phyloP scores from a whole-genome alignment of 2,797 vertebrate genomes.

The Pangasius macronema region DNA sequence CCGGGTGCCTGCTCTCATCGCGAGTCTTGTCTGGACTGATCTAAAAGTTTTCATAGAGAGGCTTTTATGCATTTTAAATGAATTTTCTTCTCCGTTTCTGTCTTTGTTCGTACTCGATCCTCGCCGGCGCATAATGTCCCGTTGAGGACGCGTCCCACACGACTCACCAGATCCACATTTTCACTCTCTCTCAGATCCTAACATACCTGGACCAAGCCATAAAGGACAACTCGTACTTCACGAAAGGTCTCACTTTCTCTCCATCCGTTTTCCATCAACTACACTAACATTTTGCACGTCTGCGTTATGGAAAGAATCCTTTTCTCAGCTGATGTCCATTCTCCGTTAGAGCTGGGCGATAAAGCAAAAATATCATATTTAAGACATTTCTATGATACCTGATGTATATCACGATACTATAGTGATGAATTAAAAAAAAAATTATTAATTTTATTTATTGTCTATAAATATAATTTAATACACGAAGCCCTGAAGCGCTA shows the following conservation, averaged over 20 bases:
- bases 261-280: background rate
- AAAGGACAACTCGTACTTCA: background rate
- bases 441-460: background rate
- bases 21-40: constrained; percentile 12
- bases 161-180: background rate
- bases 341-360: background rate
- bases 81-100: background rate
- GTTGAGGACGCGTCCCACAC: background rate
- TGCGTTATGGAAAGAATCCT: background rate
- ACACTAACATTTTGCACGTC: background rate
- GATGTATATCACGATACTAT: background rate
- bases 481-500: background rate
- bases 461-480: background rate
- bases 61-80: constrained; percentile 31
- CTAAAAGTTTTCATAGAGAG: constrained; percentile 20
- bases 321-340: background rate
- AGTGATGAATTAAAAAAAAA: background rate
- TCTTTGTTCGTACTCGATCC: background rate
- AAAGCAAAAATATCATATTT: background rate
- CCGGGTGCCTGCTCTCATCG: background rate
- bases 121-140: background rate
- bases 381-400: background rate
- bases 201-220: background rate
- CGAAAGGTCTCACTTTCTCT: constrained; percentile 22
- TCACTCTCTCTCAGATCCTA: background rate